Percentiles rank a stretch among this genome's conserved stretches.
Conservation (phyloP, 2,797 vertebrate genomes). For the Melanotaenia boesemani region DNA sequence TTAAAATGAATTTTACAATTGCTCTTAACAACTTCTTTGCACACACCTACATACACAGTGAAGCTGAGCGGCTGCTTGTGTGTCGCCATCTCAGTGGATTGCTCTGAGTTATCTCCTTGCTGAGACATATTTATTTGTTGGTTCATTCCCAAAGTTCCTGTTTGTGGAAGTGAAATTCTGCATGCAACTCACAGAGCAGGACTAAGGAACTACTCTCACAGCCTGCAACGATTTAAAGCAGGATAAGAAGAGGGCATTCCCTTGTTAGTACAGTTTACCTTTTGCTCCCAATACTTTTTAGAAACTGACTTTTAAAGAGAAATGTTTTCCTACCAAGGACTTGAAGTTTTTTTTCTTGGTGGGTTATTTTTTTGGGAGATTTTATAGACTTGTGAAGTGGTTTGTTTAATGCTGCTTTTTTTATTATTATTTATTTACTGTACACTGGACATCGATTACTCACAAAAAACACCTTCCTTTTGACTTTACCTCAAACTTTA, state of each 20-base stretch:
- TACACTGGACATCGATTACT: constrained; percentile 10
- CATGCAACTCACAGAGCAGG: constrained; percentile 22
- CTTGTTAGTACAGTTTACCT: constrained; percentile 68
- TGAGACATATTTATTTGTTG: constrained; percentile 60
- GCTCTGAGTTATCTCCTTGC: constrained; percentile 37
- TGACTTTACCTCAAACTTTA: constrained; percentile 26
- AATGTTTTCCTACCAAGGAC: constrained; percentile 34
- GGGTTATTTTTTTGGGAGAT: constrained; percentile 36
- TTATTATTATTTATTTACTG: background rate
- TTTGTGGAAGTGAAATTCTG: constrained; percentile 49
- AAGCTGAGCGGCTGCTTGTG: constrained; percentile 25
- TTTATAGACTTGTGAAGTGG: constrained; percentile 13
- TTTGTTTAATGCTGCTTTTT: constrained; percentile 16
- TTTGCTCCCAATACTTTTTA: constrained; percentile 41
- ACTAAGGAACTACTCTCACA: constrained; percentile 34
- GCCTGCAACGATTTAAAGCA: constrained; percentile 58
- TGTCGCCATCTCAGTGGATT: background rate
- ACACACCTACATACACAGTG: background rate
- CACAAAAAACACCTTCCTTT: background rate
- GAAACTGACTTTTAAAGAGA: constrained; percentile 40
- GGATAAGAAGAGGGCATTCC: constrained; percentile 55
- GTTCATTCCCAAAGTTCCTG: constrained; percentile 55
- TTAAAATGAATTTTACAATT: constrained; percentile 7
- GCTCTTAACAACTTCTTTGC: constrained; percentile 1
- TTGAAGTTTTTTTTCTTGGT: constrained; percentile 17